A percentile compares a stretch with the other conserved stretches of the same genome.
These are phyloP conservation scores for Microcebus ravelobensis DNA, from an alignment of 2,113 vertebrate genomes.

Conservation along the genomic window DNA sequence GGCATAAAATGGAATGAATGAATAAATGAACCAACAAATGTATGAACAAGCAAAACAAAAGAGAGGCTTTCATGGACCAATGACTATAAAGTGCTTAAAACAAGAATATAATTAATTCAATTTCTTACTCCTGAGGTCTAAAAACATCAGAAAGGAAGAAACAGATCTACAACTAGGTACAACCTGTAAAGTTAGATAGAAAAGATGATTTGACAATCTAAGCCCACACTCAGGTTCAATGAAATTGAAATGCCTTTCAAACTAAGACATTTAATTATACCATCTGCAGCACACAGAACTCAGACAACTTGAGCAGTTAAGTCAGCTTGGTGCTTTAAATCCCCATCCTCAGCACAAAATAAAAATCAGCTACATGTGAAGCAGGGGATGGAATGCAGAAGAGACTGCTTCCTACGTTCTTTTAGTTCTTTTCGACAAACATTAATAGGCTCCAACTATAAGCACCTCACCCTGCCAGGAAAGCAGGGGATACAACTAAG, in stretches of 20 bases:
- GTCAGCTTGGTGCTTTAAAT: background rate
- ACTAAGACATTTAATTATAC: background rate
- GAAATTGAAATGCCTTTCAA: constrained; percentile 34
- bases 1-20: background rate
- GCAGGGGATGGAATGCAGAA: background rate
- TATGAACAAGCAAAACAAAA: background rate
- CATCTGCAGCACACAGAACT: constrained; percentile 27
- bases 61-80: background rate
- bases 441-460: background rate
- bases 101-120: background rate
- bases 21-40: background rate
- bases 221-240: background rate
- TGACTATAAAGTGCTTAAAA: background rate
- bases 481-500: background rate
- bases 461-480: background rate
- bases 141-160: background rate
- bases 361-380: background rate
- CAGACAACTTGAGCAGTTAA: background rate
- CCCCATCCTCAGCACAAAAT: background rate
- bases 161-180: background rate
- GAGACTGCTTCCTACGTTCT: background rate
- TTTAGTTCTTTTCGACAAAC: background rate
- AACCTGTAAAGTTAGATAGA: background rate
- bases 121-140: background rate
- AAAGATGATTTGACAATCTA: background rate